These are phyloP conservation scores for Spinus pinus DNA, from an alignment of 2,797 vertebrate genomes.

Conservation along the genomic window DNA sequence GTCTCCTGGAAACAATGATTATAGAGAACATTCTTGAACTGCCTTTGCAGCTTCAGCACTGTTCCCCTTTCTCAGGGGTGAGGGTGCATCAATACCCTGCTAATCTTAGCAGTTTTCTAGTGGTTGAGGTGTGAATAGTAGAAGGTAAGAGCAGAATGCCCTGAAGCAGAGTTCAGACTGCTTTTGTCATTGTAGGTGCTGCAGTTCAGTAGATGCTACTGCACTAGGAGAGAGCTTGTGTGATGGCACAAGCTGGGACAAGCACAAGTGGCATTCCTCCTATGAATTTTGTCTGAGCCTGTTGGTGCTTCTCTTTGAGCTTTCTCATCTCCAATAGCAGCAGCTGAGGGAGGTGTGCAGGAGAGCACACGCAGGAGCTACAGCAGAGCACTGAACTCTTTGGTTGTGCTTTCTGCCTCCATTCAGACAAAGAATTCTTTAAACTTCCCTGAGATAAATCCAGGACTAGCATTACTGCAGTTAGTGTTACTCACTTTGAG, in stretches of 20 bases:
- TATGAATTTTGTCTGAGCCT: background rate
- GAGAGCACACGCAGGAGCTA: background rate
- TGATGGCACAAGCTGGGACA: background rate
- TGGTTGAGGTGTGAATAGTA: background rate
- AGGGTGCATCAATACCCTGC: background rate
- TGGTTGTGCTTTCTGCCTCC: background rate
- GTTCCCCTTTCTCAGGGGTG: background rate
- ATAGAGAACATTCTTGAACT: background rate
- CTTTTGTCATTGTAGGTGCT: accelerated
- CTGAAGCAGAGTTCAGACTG: background rate
- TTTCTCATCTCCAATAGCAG: background rate
- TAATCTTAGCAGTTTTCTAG: background rate
- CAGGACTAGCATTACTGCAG: background rate
- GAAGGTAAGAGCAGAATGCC: background rate
- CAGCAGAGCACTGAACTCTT: background rate
- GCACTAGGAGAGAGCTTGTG: background rate
- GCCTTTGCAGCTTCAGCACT: background rate
- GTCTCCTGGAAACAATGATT: background rate
- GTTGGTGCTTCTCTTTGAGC: background rate
- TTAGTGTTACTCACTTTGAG: background rate
- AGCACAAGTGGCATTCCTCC: background rate
- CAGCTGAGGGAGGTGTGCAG: background rate
- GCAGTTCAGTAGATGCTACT: background rate
- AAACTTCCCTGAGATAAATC: no score
- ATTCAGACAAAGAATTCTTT: background rate